A percentile compares a stretch with the other conserved stretches of the same genome.
phyloP scores from a whole-genome alignment of 2,113 vertebrate genomes.

The Anarhynchus alexandrinus region DNA sequence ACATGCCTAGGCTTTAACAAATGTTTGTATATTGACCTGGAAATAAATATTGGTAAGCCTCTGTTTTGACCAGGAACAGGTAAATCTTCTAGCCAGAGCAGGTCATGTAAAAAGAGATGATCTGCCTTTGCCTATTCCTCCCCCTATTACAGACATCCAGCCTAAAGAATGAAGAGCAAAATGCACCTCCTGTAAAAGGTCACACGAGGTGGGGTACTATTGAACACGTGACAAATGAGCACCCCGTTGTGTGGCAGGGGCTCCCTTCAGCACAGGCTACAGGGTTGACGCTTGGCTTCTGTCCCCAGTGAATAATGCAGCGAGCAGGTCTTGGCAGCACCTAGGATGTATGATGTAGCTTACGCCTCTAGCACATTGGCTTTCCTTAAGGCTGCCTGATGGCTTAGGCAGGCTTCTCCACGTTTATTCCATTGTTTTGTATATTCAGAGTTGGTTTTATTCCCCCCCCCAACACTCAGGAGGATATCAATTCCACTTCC shows the following conservation, averaged over 20 bases:
- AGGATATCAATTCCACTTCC: not conserved
- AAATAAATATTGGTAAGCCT: not conserved
- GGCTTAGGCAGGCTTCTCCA: not conserved
- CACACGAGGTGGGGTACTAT: not conserved
- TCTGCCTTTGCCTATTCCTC: not conserved
- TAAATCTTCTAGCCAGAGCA: not conserved
- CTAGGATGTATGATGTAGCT: not conserved
- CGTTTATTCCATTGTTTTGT: not conserved
- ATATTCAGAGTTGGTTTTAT: not conserved
- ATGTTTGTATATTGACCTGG: not conserved
- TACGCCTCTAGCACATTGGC: not conserved
- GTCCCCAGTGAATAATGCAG: not conserved
- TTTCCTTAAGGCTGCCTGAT: not conserved
- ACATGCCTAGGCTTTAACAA: not conserved
- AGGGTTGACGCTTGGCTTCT: not conserved
- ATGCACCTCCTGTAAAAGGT: not conserved
- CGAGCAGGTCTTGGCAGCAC: not conserved
- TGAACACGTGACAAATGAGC: not conserved
- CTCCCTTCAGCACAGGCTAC: not conserved
- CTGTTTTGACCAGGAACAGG: not conserved
- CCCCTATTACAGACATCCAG: accelerated
- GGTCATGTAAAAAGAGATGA: not conserved
- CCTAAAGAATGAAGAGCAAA: not conserved
- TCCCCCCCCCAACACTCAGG: not conserved
- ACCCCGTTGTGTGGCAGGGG: not conserved